Percentiles rank a stretch among this genome's conserved stretches.
These are phyloP conservation scores for Psophia crepitans DNA, from an alignment of 2,113 vertebrate species.

Conservation along the genomic window DNA sequence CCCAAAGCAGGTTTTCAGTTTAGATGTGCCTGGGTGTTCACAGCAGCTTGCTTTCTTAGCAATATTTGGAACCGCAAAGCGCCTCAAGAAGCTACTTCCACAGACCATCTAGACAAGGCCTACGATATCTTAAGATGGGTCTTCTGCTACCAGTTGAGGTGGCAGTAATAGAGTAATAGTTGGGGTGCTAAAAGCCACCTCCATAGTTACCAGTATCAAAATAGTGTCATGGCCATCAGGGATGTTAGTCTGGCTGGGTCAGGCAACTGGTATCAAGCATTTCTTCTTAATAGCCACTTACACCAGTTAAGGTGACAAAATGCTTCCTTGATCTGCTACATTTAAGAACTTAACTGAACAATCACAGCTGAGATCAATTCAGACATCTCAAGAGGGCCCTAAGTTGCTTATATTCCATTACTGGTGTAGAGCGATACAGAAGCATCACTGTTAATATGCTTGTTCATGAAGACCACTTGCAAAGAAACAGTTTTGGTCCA, in stretches of 20 bases:
- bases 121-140: not conserved
- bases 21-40: not conserved
- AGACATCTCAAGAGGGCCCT: not conserved
- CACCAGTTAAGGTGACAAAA: not conserved
- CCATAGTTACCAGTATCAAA: not conserved
- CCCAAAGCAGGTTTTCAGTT: not conserved
- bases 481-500: not conserved
- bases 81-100: not conserved
- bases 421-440: not conserved
- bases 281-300: not conserved
- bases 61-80: not conserved
- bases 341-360: not conserved
- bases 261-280: not conserved
- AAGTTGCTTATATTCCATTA: not conserved
- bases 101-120: not conserved
- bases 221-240: not conserved
- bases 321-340: not conserved
- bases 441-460: not conserved
- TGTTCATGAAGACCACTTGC: not conserved
- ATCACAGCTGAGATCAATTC: not conserved
- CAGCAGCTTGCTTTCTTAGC: no score
- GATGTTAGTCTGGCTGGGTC: not conserved
- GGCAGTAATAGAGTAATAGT: not conserved
- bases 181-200: not conserved
- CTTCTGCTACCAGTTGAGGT: not conserved